These are phyloP conservation scores for Drosophila ustulata DNA, from an alignment of 2,888 invertebrate species.

Conservation along the genomic window DNA sequence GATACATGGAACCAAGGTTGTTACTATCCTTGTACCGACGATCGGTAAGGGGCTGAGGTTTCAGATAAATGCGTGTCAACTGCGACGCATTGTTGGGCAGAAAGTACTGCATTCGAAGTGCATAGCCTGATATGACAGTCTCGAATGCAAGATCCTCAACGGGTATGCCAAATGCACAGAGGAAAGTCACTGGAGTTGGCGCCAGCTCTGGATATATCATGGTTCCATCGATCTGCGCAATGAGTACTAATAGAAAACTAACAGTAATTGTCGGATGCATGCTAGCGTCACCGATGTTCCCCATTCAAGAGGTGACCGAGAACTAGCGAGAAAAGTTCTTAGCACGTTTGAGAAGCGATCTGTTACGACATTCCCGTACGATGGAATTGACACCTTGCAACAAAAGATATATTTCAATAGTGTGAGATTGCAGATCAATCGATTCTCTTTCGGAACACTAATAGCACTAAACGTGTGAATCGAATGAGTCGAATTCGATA, in stretches of 20 bases:
- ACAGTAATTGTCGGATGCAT: neutral
- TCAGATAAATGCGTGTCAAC: slow-evolving; percentile 67
- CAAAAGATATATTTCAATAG: neutral
- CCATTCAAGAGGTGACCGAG: slow-evolving; percentile 8
- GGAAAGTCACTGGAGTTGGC: slow-evolving; percentile 73
- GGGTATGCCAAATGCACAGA: slow-evolving; percentile 82
- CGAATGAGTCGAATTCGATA: neutral
- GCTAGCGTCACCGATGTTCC: neutral
- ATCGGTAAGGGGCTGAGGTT: slow-evolving; percentile 71
- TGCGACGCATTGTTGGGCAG: slow-evolving; percentile 75
- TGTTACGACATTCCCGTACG: slow-evolving; percentile 9
- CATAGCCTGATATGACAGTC: slow-evolving; percentile 78
- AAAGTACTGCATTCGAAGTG: slow-evolving; percentile 78
- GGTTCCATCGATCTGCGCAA: slow-evolving; percentile 5
- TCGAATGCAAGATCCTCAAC: slow-evolving; percentile 73
- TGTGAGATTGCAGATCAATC: slow-evolving; percentile 1
- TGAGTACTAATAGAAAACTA: neutral
- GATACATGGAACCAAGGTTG: slow-evolving; percentile 60
- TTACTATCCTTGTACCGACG: slow-evolving; percentile 32
- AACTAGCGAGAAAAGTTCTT: slow-evolving; percentile 12
- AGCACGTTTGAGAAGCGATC: slow-evolving; percentile 2
- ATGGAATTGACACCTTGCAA: slow-evolving; percentile 22
- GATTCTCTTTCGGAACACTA: neutral
- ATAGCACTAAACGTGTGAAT: neutral
- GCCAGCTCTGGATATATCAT: slow-evolving; percentile 64